Evolutionary conservation across 2,888 invertebrate genomes (phyloP).

Genomic region (Fragum whitleyi): DNA sequence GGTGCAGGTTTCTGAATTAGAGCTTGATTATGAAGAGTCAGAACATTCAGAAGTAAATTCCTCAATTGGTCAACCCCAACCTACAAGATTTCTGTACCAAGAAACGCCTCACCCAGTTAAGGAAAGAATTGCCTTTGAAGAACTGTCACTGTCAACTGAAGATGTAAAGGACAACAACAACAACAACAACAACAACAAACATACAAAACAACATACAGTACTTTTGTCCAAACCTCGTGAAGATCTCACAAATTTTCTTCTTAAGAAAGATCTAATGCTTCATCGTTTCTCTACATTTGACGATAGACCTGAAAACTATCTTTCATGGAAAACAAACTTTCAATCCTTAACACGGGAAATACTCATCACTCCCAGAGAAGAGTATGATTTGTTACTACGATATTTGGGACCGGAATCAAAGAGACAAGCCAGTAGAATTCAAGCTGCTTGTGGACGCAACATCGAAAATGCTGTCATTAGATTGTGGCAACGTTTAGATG

Average conservation of each 20-base stretch:
- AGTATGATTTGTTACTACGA: conserved; percentile 8
- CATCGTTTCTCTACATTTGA: background rate
- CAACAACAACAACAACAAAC: too few species aligned
- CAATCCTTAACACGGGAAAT: background rate
- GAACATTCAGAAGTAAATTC: too few species aligned
- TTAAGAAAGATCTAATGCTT: background rate
- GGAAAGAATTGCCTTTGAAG: too few species aligned
- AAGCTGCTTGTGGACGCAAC: background rate
- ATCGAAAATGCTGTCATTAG: background rate
- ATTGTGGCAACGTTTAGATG: conserved; percentile 19
- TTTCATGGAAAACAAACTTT: background rate
- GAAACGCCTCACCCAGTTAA: too few species aligned
- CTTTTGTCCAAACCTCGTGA: too few species aligned
- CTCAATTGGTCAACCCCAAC: too few species aligned
- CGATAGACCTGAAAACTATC: conserved; percentile 2
- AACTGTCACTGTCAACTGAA: too few species aligned
- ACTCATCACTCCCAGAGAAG: background rate
- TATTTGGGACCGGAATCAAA: background rate
- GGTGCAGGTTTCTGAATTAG: background rate
- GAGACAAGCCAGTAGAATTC: background rate
- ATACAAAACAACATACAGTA: too few species aligned
- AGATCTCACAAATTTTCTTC: background rate
- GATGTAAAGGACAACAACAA: too few species aligned
- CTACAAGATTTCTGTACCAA: too few species aligned
- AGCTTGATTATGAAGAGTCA: background rate